Evolutionary conservation across 1,140 invertebrate genomes (phyloP).

Genomic region (Coenobita brevimanus): DNA sequence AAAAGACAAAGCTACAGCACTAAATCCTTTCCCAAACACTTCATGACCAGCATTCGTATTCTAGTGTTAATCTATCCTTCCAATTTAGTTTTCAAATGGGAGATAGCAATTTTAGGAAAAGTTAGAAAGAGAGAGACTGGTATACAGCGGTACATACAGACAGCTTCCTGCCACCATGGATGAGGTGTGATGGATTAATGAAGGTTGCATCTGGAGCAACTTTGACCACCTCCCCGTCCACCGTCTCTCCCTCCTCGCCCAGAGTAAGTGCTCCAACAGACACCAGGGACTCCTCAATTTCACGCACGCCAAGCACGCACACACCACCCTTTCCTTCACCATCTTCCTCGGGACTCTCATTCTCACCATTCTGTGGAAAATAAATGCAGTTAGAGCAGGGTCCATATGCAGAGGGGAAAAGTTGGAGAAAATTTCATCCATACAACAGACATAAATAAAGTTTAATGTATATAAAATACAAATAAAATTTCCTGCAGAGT

Average conservation of each 20-base stretch:
- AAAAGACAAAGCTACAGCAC: no score
- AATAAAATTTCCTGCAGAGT: no score
- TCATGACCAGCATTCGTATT: no score
- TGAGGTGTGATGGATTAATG: slow-evolving; percentile 40
- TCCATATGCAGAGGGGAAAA: no score
- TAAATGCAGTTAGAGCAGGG: no score
- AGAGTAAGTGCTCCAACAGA: slow-evolving; percentile 55
- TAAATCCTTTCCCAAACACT: no score
- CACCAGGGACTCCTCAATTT: slow-evolving; percentile 60
- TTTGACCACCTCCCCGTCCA: slow-evolving; percentile 40
- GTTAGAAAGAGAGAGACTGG: not conserved
- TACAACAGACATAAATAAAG: no score
- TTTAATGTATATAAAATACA: no score
- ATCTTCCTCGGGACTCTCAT: not conserved
- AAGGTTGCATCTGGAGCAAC: slow-evolving; percentile 40
- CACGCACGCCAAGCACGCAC: slow-evolving; percentile 49
- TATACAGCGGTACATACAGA: slow-evolving; percentile 38
- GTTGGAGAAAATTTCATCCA: no score
- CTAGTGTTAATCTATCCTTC: no score
- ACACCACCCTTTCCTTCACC: not conserved
- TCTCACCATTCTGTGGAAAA: slow-evolving; percentile 51
- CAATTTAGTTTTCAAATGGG: no score
- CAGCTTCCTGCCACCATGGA: slow-evolving; percentile 40
- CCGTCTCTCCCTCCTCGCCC: not conserved
- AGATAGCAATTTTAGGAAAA: not conserved